Percentiles rank a stretch among this genome's conserved stretches.
These are phyloP conservation scores for Resseliella maxima DNA, from an alignment of 2,888 invertebrate genomes.

Conservation along the genomic window DNA sequence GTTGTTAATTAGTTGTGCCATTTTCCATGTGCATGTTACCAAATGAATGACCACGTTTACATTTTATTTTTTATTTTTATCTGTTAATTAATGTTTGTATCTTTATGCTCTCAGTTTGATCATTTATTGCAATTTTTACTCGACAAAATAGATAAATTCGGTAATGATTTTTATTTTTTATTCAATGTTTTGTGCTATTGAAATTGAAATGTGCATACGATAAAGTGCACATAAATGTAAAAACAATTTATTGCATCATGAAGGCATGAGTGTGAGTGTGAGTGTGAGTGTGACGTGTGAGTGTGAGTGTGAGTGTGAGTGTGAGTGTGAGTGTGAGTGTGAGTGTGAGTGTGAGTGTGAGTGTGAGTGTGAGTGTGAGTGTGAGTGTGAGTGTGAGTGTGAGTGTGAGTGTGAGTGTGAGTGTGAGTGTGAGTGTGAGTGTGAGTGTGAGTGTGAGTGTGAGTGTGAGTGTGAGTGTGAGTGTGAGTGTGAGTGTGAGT, in stretches of 20 bases:
- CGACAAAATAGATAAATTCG: not conserved
- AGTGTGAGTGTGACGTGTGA: not conserved
- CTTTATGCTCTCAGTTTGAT: not conserved
- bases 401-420: not conserved
- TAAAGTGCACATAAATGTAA: not conserved
- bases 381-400: not conserved
- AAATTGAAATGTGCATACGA: not conserved
- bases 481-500: not conserved
- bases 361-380: not conserved
- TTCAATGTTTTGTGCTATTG: not conserved
- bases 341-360: not conserved
- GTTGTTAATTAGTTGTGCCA: not conserved
- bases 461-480: not conserved
- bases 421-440: not conserved
- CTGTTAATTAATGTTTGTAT: constrained; percentile 30
- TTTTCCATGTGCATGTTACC: not conserved
- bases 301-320: not conserved
- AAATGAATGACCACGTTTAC: not conserved
- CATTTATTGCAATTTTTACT: not conserved
- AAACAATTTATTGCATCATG: constrained; percentile 1
- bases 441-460: not conserved
- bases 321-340: not conserved
- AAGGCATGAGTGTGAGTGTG: not conserved
- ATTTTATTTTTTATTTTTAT: not conserved
- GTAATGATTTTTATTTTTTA: not conserved